Evolutionary conservation across 2,113 vertebrate species (phyloP), one percentile per base, ranked within the genome.

Genomic region (Phainopepla nitens): DNA sequence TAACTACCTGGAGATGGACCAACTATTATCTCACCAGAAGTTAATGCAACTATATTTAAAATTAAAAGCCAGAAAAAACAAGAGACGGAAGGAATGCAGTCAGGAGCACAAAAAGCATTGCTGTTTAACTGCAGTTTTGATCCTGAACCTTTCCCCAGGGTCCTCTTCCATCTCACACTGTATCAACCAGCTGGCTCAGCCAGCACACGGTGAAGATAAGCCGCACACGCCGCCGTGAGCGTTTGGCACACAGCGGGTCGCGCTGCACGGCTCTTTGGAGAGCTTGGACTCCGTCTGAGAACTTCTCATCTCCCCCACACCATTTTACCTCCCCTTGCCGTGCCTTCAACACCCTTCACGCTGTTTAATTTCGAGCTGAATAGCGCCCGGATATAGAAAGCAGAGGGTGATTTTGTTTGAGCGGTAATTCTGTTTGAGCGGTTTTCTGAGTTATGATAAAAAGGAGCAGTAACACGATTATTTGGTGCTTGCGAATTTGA

Each of bases 31-130:
- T 98, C 84, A 95, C 15, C 66, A 72, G 25, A 64, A 81, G 76
- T 89, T 88, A 95, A 82, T 92, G 95, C 44, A 79, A 94, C 87
- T 90, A 84, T 45, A 53, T 65, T 94, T 96, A 83, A 65, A 97
- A 96, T 72, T 42, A 75, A 96, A 96, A 91, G 88, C 81, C 91
- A 94, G 95, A 95, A 95, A 91, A 83, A 92, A 95, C 61, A 51
- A 82, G 66, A 82, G 89, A 77, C 47, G 33, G 92, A 93, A 85
- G 56, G 86, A 94, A 92, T 42, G 76, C 15, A 95, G 64, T 65
- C 50, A 93, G 53, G 81, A 92, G 79, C 28, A 79, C 81, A 81
- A 71, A 71, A 87, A 81, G 3, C 53, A 57, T 64, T 49, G 60
- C 82, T 86, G 47, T 88, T 94, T 91, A 90, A 88, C 82, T 33